These are phyloP conservation scores for Oncorhynchus masou DNA, from an alignment of 2,113 vertebrate species.

Conservation along the genomic window DNA sequence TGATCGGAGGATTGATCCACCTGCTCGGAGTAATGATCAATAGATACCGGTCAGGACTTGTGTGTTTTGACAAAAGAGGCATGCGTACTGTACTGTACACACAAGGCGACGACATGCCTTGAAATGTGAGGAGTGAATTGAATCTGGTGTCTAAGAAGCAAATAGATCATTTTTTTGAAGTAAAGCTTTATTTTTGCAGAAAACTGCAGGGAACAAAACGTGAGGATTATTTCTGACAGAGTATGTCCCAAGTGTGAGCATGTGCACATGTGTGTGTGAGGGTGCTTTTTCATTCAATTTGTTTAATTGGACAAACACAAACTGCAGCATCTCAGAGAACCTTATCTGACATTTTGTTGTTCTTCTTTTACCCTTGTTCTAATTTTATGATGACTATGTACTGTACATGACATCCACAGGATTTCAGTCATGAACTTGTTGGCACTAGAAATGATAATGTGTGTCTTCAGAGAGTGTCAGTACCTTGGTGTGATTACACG, in stretches of 20 bases:
- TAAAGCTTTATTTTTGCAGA: too few species aligned
- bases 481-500: constrained; percentile 69
- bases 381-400: constrained; percentile 74
- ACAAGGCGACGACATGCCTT: background rate
- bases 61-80: background rate
- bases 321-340: constrained; percentile 70
- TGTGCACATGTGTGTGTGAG: constrained; percentile 10
- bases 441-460: constrained; percentile 61
- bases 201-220: too few species aligned
- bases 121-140: background rate
- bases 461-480: constrained; percentile 61
- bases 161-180: too few species aligned
- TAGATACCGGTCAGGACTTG: constrained; percentile 43
- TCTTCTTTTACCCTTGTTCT: constrained; percentile 48
- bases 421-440: constrained; percentile 72
- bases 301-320: constrained; percentile 55
- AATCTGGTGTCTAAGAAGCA: constrained; percentile 3
- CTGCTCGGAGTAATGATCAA: constrained; percentile 37
- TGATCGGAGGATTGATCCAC: constrained; percentile 38
- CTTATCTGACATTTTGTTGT: background rate
- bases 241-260: background rate
- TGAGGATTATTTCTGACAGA: background rate
- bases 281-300: background rate
- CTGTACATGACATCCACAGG: constrained; percentile 66
- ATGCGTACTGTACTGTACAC: background rate